A percentile compares a stretch with the other conserved stretches of the same genome.
Evolutionary conservation across 2,888 invertebrate species (phyloP).

Genomic region (Drosophila lutescens): DNA sequence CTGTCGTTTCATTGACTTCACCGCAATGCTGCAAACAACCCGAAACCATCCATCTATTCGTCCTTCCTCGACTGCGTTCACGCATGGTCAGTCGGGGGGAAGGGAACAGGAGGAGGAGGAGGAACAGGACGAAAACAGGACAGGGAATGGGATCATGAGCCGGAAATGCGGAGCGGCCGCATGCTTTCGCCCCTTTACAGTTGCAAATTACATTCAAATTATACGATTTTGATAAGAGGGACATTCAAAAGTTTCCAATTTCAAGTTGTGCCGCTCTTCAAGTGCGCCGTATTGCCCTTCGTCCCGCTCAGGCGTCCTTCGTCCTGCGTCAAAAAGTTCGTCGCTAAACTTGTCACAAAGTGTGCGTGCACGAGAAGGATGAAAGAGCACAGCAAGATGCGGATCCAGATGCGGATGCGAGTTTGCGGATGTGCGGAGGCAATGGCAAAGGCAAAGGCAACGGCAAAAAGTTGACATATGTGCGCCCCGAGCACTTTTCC

Average conservation of each 20-base stretch:
- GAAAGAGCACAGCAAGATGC: conserved; percentile 12
- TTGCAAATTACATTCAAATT: conserved; percentile 84
- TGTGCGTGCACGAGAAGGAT: conserved; percentile 46
- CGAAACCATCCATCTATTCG: background rate
- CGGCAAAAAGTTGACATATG: conserved; percentile 84
- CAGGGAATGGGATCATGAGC: conserved; percentile 9
- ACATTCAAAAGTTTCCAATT: conserved; percentile 84
- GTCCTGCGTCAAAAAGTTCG: conserved; percentile 53
- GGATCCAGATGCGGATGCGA: conserved; percentile 20
- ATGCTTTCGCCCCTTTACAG: conserved; percentile 66
- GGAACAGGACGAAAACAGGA: background rate
- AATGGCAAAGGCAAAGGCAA: conserved; percentile 31
- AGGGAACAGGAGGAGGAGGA: background rate
- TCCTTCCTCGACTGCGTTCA: conserved; percentile 26
- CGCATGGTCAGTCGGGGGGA: conserved; percentile 43
- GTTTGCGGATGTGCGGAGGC: conserved; percentile 20
- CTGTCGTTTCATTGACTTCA: conserved; percentile 77
- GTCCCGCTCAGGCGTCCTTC: conserved; percentile 1
- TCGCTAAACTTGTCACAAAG: conserved; percentile 60
- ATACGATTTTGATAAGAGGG: conserved; percentile 83
- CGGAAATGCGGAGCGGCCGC: conserved; percentile 16
- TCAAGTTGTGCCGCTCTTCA: conserved; percentile 78
- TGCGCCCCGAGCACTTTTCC: conserved; percentile 83
- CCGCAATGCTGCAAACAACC: conserved; percentile 69
- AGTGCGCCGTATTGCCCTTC: conserved; percentile 42